Base-by-base conservation (phyloP, 2,113 vertebrate genomes). In the Oreochromis aureus region DNA sequence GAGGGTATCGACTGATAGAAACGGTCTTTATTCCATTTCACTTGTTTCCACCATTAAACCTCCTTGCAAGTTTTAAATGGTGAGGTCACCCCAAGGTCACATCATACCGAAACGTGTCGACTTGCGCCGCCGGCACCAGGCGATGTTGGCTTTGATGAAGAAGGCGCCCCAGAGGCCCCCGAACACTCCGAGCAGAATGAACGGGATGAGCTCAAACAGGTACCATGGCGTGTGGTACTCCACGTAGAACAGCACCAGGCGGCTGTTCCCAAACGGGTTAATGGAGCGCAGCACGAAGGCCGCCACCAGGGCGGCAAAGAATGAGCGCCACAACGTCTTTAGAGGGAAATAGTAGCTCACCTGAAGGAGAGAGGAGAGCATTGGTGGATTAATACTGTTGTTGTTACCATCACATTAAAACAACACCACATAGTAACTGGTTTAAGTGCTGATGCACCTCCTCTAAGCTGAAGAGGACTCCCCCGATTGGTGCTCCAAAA, bases 191-290 rank as follows among this genome's bases (percentile, higher is more conserved):
- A 99, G 93, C 13, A 99, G 97, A 95, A 99, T 99, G 94, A 99
- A 99, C 63, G 99, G 99, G 89, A 99, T 95, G 36, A 99, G 98
- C 97, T 99, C 99, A 87, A 99, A 99, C 92, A 99, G 98, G 97
- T 99, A 99, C 98, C 98, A 99, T 1, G 99, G 99, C 10, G 98
- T 99, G 91, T 99, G 98, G 92, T 99, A 99, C 93, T 99, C 98
- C 93, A 99, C 98, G 36, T 99, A 99, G 94, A 99, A 99, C 95
- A 99, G 97, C 84, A 99, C 99, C 95, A 99, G 96, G 2, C 98
- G 98, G 93, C 99, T 99, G 93, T 99, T 99, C 9, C 99, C 99
- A 86, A 99, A 99, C 2, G 98, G 99, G 96, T 99, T 99, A 92
- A 99, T 99, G 95, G 98, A 99, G 90, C 99, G 97, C 94, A 99